phyloP scores from a whole-genome alignment of 2,113 vertebrate species.

The Phalacrocorax carbo region DNA sequence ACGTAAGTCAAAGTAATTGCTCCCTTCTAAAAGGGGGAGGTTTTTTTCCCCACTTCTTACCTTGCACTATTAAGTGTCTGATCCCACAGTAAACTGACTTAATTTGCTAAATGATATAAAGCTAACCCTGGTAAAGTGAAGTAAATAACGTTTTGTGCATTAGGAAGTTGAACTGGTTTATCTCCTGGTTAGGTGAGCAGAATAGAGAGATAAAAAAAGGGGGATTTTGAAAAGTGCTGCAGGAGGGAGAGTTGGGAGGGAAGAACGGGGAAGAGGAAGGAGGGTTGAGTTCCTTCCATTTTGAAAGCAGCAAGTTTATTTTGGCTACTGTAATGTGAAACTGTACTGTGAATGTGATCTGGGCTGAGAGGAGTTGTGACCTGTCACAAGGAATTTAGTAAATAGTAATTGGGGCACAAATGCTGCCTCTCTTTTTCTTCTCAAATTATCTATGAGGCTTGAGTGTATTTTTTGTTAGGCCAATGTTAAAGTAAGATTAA shows the following conservation, averaged over 20 bases:
- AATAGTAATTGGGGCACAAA: background rate
- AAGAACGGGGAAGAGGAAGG: conserved; percentile 17
- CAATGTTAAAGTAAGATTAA: background rate
- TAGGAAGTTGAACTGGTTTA: background rate
- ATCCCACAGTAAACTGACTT: background rate
- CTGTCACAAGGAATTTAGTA: conserved; percentile 20
- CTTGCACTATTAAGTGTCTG: background rate
- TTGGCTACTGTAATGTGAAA: conserved; percentile 56
- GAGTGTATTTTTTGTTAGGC: background rate
- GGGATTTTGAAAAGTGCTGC: background rate
- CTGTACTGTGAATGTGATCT: background rate
- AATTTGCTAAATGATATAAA: background rate
- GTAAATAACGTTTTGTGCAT: background rate
- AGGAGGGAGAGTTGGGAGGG: background rate
- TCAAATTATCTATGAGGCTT: background rate
- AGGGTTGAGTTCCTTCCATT: conserved; percentile 49
- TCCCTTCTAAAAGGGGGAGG: background rate
- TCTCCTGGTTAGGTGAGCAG: background rate
- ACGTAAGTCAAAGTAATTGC: background rate
- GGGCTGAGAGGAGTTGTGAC: background rate
- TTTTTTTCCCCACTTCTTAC: background rate
- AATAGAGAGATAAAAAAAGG: background rate
- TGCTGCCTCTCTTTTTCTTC: background rate
- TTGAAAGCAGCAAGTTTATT: conserved; percentile 57
- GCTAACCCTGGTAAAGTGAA: background rate